Conservation (phyloP, 2,113 vertebrate genomes). For the Notiomystis cincta region DNA sequence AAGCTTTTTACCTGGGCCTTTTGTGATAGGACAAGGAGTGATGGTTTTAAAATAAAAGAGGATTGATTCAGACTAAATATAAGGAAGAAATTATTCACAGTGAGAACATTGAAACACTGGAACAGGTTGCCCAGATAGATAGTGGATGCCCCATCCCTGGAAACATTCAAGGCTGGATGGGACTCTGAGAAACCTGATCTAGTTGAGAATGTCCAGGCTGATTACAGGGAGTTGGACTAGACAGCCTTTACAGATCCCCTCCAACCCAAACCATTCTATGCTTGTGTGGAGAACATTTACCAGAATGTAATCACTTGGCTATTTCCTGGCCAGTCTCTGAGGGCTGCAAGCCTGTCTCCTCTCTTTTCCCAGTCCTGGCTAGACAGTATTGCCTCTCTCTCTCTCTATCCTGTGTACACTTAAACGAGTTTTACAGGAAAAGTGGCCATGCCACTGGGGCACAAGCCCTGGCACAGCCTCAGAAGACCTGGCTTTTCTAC, state of each 20-base stretch:
- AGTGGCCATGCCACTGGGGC: not conserved
- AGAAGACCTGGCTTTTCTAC: not conserved
- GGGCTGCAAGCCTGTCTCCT: not conserved
- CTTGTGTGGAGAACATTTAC: not conserved
- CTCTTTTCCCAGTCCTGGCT: not conserved
- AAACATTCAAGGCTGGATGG: not conserved
- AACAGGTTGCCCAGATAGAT: not conserved
- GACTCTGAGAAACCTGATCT: not conserved
- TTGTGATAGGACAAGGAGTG: accelerated
- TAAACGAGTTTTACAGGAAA: not conserved
- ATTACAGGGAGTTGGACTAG: not conserved
- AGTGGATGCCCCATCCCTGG: not conserved
- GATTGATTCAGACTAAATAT: not conserved
- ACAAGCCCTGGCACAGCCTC: not conserved
- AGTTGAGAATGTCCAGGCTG: not conserved
- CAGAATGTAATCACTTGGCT: not conserved
- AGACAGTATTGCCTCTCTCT: not conserved
- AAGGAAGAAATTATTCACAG: not conserved
- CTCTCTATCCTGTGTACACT: not conserved
- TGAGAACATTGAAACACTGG: not conserved
- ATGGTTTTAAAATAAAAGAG: not conserved
- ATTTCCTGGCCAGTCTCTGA: not conserved
- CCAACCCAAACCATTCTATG: not conserved
- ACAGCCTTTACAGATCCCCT: not conserved
- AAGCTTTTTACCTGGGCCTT: not conserved